Base-by-base conservation (phyloP, 2,797 vertebrate genomes). In the Danio kyathit region DNA sequence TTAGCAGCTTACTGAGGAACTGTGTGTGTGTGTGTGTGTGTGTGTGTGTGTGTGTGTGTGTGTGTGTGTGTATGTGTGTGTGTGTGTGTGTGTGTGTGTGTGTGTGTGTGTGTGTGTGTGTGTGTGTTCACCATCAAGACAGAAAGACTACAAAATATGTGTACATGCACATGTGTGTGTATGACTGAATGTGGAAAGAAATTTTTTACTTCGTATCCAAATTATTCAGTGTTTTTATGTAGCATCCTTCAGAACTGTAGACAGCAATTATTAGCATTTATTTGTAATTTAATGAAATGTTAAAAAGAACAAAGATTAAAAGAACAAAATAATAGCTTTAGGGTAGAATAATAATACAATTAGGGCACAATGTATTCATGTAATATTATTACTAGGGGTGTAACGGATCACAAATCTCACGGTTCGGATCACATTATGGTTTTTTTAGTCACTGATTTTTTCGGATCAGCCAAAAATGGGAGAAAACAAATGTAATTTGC, bases 1-100 rank as follows among this genome's bases (percentile, higher is more conserved):
- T 91, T 86, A 92, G 90, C 89, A 82, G 89, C 87, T 91, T 89
- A 88, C 89, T 88, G 92, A 89, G 87, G 90, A 92, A 89, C 85
- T 29, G 29, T 29, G 29, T 88, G 81, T 83, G 54, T 74, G 46
- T 77, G 57, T 74, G 66, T 29, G 29, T 29, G 29, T 78, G n/a
- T 77, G 57, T 74, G 66, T 29, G 29, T 29, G 29, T 78, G n/a
- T 77, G 57, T 74, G 66, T 29, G 29, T 29, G 29, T 78, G n/a
- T 77, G 57, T 74, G 66, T 29, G 29, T 29, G 29, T 78, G 29
- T 29, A 29, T 88, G 81, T 83, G 54, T 74, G 46, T 29, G 29
- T 29, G 29, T 88, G 81, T 83, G 54, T 74, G 46, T 29, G 29
- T 29, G 29, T 88, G 81, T 83, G 54, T 74, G 46, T 29, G 29